phyloP scores from a whole-genome alignment of 2,797 vertebrate genomes.

The Potorous gilbertii region DNA sequence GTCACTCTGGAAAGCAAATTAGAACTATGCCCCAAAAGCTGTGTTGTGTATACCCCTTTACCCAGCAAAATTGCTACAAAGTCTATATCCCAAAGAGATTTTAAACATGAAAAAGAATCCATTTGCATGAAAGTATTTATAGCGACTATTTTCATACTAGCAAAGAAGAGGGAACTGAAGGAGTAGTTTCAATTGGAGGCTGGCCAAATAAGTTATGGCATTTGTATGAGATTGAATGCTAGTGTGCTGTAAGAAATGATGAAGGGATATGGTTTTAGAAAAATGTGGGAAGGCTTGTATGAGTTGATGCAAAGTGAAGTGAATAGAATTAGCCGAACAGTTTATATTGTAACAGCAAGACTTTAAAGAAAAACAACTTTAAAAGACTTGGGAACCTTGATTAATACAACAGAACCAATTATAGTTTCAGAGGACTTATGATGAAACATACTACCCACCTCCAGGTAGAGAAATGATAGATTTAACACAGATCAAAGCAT shows the following conservation, averaged over 20 bases:
- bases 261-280: background rate
- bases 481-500: too few relatives aligned
- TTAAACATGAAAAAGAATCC: background rate
- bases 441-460: too few relatives aligned
- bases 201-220: background rate
- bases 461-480: background rate
- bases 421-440: too few relatives aligned
- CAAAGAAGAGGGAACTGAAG: background rate
- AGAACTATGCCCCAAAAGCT: background rate
- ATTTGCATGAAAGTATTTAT: background rate
- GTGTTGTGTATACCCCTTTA: background rate
- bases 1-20: background rate
- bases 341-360: background rate
- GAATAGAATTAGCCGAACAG: background rate
- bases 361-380: background rate
- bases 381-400: background rate
- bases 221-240: background rate
- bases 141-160: background rate
- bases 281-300: background rate
- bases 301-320: background rate
- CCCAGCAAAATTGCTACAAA: background rate
- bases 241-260: background rate
- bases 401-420: background rate
- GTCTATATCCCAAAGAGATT: background rate
- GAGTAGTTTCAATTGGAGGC: background rate